These are phyloP conservation scores for Tetragonula carbonaria DNA, from an alignment of 2,888 invertebrate genomes.

Conservation along the genomic window DNA sequence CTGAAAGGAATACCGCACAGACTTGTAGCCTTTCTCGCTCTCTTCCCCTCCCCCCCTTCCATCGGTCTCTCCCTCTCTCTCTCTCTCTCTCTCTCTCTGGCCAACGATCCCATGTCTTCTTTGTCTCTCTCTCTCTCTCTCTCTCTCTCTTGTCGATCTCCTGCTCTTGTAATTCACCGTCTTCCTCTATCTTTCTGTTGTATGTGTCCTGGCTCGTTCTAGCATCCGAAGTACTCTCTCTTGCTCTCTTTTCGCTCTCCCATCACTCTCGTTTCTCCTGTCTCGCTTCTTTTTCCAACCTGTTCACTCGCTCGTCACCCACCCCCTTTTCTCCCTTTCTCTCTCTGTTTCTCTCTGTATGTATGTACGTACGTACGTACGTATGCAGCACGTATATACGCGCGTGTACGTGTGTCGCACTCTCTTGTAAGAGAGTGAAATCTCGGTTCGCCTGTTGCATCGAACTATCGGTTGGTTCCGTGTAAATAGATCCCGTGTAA, in stretches of 20 bases:
- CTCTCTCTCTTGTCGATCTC: conserved; percentile 31
- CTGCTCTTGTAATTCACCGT: conserved; percentile 11
- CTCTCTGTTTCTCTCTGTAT: conserved; percentile 18
- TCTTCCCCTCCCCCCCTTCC: conserved; percentile 16
- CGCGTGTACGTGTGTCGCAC: conserved; percentile 23
- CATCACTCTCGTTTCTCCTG: conserved; percentile 39
- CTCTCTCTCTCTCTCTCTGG: conserved; percentile 15
- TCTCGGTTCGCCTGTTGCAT: conserved; percentile 66
- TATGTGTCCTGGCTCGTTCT: conserved; percentile 15
- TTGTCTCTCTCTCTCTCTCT: conserved; percentile 21
- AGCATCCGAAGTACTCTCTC: not conserved
- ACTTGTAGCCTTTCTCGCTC: conserved; percentile 62
- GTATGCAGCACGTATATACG: not conserved
- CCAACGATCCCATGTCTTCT: conserved; percentile 11
- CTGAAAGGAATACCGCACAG: conserved; percentile 70
- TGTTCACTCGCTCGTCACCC: conserved; percentile 42
- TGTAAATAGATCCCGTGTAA: conserved; percentile 62
- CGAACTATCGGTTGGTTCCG: conserved; percentile 54
- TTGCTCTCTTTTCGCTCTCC: conserved; percentile 29
- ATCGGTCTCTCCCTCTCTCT: conserved; percentile 5
- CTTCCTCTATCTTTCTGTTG: conserved; percentile 3
- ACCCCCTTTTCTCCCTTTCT: conserved; percentile 32
- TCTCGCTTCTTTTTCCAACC: conserved; percentile 44
- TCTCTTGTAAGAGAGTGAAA: conserved; percentile 61
- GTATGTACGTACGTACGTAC: not conserved